A percentile compares a stretch with the other conserved stretches of the same genome.
phyloP scores from a whole-genome alignment of 2,888 invertebrate genomes.

The Margaritifera margaritifera region DNA sequence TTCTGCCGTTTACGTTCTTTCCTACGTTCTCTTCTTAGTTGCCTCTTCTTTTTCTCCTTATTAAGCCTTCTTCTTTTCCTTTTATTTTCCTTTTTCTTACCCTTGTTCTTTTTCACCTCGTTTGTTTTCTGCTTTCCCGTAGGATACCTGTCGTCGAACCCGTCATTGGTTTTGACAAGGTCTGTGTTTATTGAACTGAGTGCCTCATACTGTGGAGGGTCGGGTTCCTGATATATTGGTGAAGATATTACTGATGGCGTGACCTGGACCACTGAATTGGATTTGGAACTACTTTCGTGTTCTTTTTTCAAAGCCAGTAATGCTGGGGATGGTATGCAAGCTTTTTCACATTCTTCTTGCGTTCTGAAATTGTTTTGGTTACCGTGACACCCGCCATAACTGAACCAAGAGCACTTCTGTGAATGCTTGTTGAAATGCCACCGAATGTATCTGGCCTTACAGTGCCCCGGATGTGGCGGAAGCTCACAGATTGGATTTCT shows the following conservation, averaged over 20 bases:
- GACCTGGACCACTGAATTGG: slow-evolving; percentile 15
- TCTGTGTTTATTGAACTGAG: slow-evolving; percentile 26
- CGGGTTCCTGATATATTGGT: slow-evolving; percentile 32
- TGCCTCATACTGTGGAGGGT: slow-evolving; percentile 30
- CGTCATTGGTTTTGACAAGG: slow-evolving; percentile 8
- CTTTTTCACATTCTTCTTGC: slow-evolving; percentile 50
- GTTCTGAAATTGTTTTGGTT: slow-evolving; percentile 62
- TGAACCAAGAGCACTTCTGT: slow-evolving; percentile 60
- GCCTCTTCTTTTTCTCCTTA: slow-evolving; percentile 35
- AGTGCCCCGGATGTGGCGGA: slow-evolving; percentile 54
- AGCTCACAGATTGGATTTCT: slow-evolving; percentile 51
- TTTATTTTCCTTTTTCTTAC: slow-evolving; percentile 17
- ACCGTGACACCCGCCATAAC: slow-evolving; percentile 61
- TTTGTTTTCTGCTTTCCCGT: slow-evolving; percentile 21
- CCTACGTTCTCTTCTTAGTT: slow-evolving; percentile 30
- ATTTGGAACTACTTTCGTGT: slow-evolving; percentile 21
- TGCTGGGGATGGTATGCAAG: slow-evolving; percentile 43
- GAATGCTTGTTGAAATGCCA: slow-evolving; percentile 63
- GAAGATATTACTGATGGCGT: slow-evolving; percentile 37
- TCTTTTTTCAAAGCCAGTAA: slow-evolving; percentile 19
- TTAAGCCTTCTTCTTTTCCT: slow-evolving; percentile 36
- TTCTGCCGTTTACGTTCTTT: slow-evolving; percentile 28
- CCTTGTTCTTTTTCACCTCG: slow-evolving; percentile 31
- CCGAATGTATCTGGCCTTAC: slow-evolving; percentile 55
- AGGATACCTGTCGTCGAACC: slow-evolving; percentile 21